Evolutionary conservation across 2,888 invertebrate species (phyloP).

Genomic region (Nesidiocoris tenuis): DNA sequence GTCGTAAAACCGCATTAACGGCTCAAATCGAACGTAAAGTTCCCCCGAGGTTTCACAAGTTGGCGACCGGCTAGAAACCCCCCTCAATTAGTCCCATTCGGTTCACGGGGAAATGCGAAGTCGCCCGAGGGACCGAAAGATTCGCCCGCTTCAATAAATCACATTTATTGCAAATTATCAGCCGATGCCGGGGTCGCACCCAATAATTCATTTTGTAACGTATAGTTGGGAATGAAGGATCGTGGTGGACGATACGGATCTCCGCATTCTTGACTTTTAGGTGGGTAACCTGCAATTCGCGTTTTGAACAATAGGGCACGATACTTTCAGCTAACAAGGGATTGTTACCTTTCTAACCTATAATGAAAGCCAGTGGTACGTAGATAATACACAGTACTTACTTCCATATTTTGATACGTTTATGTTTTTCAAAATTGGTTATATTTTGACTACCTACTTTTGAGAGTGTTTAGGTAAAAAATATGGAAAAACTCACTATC

Average conservation of each 20-base stretch:
- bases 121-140: background rate
- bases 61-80: background rate
- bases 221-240: background rate
- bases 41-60: background rate
- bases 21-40: background rate
- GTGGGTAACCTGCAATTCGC: too few species aligned
- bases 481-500: too few species aligned
- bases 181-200: constrained; percentile 28
- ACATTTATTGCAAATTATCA: constrained; percentile 31
- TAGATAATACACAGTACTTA: too few species aligned
- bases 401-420: too few species aligned
- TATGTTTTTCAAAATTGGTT: too few species aligned
- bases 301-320: background rate
- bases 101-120: background rate
- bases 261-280: too few species aligned
- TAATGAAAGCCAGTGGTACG: too few species aligned
- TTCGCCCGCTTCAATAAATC: constrained; percentile 11
- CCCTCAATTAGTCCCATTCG: background rate
- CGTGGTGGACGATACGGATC: too few species aligned
- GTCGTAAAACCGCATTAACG: background rate
- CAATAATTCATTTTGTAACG: background rate
- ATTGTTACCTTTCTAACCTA: too few species aligned
- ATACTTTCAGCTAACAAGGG: too few species aligned
- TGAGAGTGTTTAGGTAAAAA: too few species aligned
- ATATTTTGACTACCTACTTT: too few species aligned